Conservation (phyloP, 2,888 invertebrate species). For the Diplazon laetatorius region DNA sequence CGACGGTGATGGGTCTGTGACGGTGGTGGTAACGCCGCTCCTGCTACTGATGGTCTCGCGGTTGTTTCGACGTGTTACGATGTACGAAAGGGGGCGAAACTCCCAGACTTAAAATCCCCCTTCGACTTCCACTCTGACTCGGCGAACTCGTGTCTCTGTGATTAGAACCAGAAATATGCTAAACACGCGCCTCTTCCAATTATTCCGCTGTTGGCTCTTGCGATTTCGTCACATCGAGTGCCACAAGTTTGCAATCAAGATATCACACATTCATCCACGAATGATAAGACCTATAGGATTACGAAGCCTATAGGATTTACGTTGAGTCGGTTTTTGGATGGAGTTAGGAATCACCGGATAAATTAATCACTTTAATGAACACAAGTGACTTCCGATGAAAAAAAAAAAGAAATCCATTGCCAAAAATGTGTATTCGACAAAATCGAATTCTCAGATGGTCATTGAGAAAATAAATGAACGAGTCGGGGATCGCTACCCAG, state of each 20-base stretch:
- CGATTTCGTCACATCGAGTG: constrained; percentile 12
- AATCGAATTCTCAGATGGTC: constrained; percentile 37
- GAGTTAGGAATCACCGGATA: not conserved
- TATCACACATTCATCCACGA: constrained; percentile 36
- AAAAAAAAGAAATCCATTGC: constrained; percentile 16
- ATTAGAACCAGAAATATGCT: constrained; percentile 79
- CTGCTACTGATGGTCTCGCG: constrained; percentile 58
- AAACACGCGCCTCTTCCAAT: constrained; percentile 76
- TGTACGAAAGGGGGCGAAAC: constrained; percentile 56
- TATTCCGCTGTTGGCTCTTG: constrained; percentile 68
- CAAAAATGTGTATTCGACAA: constrained; percentile 55
- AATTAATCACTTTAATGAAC: not conserved
- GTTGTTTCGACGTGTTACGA: constrained; percentile 49
- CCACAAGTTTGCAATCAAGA: constrained; percentile 24
- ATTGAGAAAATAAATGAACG: constrained; percentile 30
- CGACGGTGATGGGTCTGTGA: constrained; percentile 52
- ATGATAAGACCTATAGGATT: too few species aligned
- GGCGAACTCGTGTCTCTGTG: constrained; percentile 76
- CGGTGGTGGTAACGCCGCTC: constrained; percentile 37
- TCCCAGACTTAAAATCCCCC: constrained; percentile 76
- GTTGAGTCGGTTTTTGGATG: too few species aligned
- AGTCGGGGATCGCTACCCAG: constrained; percentile 53
- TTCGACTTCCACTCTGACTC: constrained; percentile 69
- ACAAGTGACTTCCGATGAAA: not conserved
- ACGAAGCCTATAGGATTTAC: too few species aligned